A percentile compares a stretch with the other conserved stretches of the same genome.
Evolutionary conservation across 2,797 vertebrate genomes (phyloP).

Genomic region (Falco columbarius): DNA sequence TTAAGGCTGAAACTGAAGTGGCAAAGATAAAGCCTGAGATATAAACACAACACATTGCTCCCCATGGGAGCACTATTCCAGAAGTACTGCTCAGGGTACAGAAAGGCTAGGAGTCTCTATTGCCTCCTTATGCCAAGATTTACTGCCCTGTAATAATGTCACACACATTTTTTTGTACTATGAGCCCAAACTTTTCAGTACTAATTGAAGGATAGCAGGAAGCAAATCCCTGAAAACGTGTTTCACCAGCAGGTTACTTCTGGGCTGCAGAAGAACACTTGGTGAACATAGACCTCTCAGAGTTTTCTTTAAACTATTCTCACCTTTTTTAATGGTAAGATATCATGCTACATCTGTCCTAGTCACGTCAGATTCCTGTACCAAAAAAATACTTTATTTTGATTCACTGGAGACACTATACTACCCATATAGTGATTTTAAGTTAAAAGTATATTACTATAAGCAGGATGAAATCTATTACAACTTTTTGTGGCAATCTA

Average conservation of each 20-base stretch:
- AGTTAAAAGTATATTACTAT: background rate
- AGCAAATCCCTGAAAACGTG: background rate
- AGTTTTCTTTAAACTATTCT: background rate
- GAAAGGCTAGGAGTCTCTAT: background rate
- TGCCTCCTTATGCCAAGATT: background rate
- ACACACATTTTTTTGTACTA: background rate
- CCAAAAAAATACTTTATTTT: background rate
- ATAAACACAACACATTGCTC: background rate
- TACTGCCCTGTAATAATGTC: background rate
- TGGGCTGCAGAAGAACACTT: background rate
- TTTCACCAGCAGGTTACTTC: background rate
- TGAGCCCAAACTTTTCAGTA: background rate
- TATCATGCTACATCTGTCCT: background rate
- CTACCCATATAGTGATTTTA: background rate
- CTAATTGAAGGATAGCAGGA: background rate
- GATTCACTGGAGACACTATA: background rate
- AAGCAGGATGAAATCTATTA: background rate
- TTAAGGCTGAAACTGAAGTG: background rate
- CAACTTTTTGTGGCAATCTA: background rate
- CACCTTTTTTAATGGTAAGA: background rate
- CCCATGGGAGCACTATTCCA: background rate
- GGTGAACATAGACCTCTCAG: background rate
- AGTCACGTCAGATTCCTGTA: background rate
- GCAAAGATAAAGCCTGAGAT: background rate
- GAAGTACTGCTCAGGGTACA: background rate